phyloP scores from a whole-genome alignment of 2,113 vertebrate genomes.

The Nothocercus nigrocapillus region DNA sequence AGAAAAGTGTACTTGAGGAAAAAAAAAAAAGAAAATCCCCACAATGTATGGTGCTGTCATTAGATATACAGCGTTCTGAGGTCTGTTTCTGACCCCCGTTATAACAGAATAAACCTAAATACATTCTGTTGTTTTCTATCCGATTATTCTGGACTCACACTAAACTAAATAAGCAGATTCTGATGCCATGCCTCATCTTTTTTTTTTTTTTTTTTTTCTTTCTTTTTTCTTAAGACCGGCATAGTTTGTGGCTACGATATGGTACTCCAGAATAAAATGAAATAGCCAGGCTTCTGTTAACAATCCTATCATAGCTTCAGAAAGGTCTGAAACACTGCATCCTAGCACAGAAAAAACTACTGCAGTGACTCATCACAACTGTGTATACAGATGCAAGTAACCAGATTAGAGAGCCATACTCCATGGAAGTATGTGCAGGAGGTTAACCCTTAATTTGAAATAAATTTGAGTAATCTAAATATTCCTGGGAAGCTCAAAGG shows the following conservation, averaged over 20 bases:
- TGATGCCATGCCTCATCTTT: not conserved
- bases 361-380: not conserved
- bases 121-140: not conserved
- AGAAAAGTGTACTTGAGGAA: not conserved
- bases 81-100: not conserved
- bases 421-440: not conserved
- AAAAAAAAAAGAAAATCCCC: not conserved
- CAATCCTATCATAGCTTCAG: not conserved
- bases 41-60: not conserved
- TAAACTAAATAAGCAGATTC: not conserved
- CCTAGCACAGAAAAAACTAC: not conserved
- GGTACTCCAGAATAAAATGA: not conserved
- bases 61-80: not conserved
- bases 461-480: not conserved
- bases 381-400: not conserved
- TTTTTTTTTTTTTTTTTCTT: no score
- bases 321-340: not conserved
- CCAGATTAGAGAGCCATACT: not conserved
- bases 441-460: not conserved
- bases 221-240: not conserved
- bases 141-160: not conserved
- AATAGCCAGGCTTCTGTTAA: not conserved
- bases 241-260: not conserved
- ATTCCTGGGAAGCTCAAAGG: not conserved
- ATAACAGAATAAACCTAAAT: not conserved